Base-by-base conservation (phyloP, 2,888 invertebrate species). In the Phortica okadai region DNA sequence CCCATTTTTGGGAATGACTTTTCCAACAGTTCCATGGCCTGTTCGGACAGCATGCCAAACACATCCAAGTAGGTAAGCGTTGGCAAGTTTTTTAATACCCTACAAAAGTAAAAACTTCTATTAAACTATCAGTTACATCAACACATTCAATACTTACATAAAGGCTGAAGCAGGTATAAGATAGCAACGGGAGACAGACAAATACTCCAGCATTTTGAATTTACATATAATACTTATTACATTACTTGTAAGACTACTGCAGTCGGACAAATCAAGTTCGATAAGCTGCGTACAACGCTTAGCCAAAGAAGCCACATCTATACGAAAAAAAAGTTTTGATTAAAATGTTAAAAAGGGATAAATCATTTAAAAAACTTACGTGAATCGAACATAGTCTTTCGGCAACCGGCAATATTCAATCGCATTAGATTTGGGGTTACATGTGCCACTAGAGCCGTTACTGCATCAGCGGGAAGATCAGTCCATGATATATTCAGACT, bases 191-290 rank as follows among this genome's bases (percentile, higher is more conserved):
- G 96, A 95, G 67, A 95, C 90, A 0, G 96, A 96, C 33, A 97
- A 92, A 89, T 96, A 95, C 87, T 97, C 95, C 6, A 97, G 91
- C 25, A 94, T 92, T 59, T 92, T 89, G 70, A 96, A 92, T 74
- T 91, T 90, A 64, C 93, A 90, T 66, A 96, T 92, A 85, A 92
- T 91, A 21, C 92, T 91, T 1, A 96, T 92, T n/a, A 94, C 91
- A 72, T 92, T 91, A 11, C 93, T 93, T 0, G 95, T 94, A 5
- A 98, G 91, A 21, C 93, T 92, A 7, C 95, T 95, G 85, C 97
- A 96, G 92, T 98, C 98, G 25, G 98, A 98, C 77, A 98, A 90
- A 92, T 98, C 98, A 81, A 98, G 92, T 91, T 98, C 97, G 62
- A 95, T 91, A 21, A 98, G 93, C 1, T 94, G 92, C 0, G 95